phyloP scores from a whole-genome alignment of 2,888 invertebrate genomes.

The Hirtodrosophila trivittata region DNA sequence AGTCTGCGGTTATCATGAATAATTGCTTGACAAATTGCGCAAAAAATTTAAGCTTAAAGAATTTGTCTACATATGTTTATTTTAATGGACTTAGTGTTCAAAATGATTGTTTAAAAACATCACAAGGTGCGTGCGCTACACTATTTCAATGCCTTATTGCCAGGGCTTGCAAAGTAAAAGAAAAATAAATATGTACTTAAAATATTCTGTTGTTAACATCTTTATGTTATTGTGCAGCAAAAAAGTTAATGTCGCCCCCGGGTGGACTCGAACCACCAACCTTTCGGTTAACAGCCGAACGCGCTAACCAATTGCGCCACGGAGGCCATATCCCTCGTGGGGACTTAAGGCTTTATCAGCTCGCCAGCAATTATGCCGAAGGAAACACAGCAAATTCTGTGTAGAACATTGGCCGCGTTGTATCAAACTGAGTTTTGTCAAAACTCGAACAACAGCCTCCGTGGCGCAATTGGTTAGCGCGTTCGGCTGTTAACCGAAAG shows the following conservation, averaged over 20 bases:
- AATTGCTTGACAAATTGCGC: slow-evolving; percentile 58
- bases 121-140: no score
- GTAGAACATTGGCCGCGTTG: neutral
- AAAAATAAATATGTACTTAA: no score
- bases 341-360: neutral
- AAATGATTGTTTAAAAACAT: no score
- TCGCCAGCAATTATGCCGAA: neutral
- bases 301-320: slow-evolving; percentile 98
- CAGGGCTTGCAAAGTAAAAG: no score
- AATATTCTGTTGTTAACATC: no score
- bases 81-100: no score
- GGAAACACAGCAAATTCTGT: neutral
- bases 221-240: neutral
- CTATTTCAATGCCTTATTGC: neutral
- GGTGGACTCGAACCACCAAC: slow-evolving; percentile 99
- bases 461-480: slow-evolving; percentile 98
- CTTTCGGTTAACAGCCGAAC: slow-evolving; percentile 99
- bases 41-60: neutral
- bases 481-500: slow-evolving; percentile 99
- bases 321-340: slow-evolving; percentile 81
- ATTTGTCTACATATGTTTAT: no score
- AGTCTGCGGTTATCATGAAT: slow-evolving; percentile 62
- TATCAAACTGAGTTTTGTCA: slow-evolving; percentile 6
- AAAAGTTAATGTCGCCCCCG: slow-evolving; percentile 88
- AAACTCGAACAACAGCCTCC: slow-evolving; percentile 81